Evolutionary conservation across 2,113 vertebrate genomes (phyloP), one percentile per base, ranked within the genome.

Genomic region (Nycticebus coucang): DNA sequence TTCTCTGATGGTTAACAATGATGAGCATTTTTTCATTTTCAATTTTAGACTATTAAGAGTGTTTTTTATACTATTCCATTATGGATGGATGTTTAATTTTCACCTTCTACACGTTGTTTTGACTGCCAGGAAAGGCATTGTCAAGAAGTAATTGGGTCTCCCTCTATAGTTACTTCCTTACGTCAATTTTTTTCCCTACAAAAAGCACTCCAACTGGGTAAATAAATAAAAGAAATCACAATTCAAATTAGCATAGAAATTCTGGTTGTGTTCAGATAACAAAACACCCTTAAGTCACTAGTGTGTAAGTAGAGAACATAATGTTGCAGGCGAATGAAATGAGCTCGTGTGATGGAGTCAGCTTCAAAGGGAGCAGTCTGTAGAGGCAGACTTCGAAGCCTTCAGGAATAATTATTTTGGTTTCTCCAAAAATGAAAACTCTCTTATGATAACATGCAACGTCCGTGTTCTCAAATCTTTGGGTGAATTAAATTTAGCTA

Each of bases 401-500:
- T 81, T 86, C 57, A 97, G 84, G 66, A 93, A 91, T 66, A 60
- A 91, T 94, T 95, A 95, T 95, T 96, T 89, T 81, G 81, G 57
- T 50, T 89, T 95, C 57, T 59, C 35, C 19, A 13, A 77, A 97
- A 89, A 96, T 45, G 19, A 96, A 96, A 95, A 78, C 41, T 71
- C 41, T 72, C 33, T 91, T 82, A 60, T 64, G 35, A 93, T 81
- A 96, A 89, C 33, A 88, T 28, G 22, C 57, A 78, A 68, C 66
- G 59, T 66, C 86, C 30, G 0, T 45, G 78, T 77, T 93, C 89
- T 94, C 28, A 11, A 93, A 85, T 95, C 80, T 93, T 64, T 30
- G 92, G 89, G 89, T 94, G 93, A 97, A 97, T 97, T 97, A 97
- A 96, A 97, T 96, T 97, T 71, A 97, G 81, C 80, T 93, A 97